A percentile compares a stretch with the other conserved stretches of the same genome.
Evolutionary conservation across 2,113 vertebrate genomes (phyloP).

Genomic region (Macrotis lagotis): DNA sequence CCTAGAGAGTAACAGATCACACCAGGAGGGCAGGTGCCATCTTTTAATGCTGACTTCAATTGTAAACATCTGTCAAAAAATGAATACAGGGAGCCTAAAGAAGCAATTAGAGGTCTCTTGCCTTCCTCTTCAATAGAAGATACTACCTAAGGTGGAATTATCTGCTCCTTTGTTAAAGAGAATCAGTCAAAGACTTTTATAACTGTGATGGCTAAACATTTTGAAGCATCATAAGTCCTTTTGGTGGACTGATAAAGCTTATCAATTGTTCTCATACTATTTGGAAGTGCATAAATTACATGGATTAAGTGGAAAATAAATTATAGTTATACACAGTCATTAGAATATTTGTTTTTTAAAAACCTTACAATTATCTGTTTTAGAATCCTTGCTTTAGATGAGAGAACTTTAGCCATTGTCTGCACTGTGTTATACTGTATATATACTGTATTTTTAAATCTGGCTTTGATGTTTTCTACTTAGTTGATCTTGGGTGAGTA

Average conservation of each 20-base stretch:
- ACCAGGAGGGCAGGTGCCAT: background rate
- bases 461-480: background rate
- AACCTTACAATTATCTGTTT: background rate
- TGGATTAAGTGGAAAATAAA: background rate
- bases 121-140: background rate
- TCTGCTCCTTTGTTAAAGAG: background rate
- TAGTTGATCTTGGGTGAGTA: background rate
- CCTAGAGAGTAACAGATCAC: background rate
- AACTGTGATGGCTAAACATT: background rate
- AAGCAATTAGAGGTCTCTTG: background rate
- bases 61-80: background rate
- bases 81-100: background rate
- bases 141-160: background rate
- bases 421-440: background rate
- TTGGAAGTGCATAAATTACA: background rate
- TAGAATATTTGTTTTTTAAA: background rate
- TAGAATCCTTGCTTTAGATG: background rate
- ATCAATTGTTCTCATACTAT: background rate
- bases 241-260: background rate
- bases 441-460: background rate
- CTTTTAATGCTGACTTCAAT: too few species aligned
- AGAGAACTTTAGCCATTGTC: background rate
- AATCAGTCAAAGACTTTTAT: background rate
- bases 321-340: background rate
- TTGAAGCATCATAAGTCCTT: background rate